Evolutionary conservation across 2,113 vertebrate species (phyloP).

Genomic region (Thalassarche chlororhynchos): DNA sequence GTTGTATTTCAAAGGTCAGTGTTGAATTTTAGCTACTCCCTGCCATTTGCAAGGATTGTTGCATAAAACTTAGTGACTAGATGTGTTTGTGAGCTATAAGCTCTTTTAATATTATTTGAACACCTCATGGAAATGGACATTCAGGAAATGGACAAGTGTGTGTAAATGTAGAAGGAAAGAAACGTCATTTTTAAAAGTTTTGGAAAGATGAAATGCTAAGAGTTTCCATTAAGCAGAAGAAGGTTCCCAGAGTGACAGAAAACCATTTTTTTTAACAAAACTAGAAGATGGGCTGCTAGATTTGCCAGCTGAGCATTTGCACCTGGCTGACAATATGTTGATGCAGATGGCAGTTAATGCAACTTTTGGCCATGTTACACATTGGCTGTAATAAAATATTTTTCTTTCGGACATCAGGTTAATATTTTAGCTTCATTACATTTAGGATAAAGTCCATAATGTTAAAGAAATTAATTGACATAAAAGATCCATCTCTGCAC

Average conservation of each 20-base stretch:
- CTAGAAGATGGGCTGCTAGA: not conserved
- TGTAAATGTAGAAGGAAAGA: not conserved
- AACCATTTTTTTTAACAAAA: not conserved
- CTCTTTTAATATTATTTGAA: not conserved
- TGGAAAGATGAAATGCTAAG: not conserved
- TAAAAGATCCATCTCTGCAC: not conserved
- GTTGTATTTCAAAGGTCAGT: not conserved
- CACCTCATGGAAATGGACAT: not conserved
- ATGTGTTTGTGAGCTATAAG: not conserved
- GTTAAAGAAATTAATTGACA: not conserved
- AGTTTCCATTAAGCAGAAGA: not conserved
- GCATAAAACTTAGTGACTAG: not conserved
- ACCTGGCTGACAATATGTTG: slow-evolving; percentile 9
- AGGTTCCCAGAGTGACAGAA: not conserved
- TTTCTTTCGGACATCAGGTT: not conserved
- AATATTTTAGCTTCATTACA: not conserved
- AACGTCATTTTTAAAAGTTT: not conserved
- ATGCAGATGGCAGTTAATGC: slow-evolving; percentile 43
- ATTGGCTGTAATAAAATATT: not conserved
- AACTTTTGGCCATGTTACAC: not conserved
- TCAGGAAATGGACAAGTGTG: not conserved
- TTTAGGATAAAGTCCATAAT: not conserved
- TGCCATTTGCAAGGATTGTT: not conserved
- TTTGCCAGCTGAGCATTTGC: slow-evolving; percentile 37
- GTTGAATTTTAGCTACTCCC: not conserved